Conservation (phyloP, 2,113 vertebrate species). For the Halichoeres trimaculatus region DNA sequence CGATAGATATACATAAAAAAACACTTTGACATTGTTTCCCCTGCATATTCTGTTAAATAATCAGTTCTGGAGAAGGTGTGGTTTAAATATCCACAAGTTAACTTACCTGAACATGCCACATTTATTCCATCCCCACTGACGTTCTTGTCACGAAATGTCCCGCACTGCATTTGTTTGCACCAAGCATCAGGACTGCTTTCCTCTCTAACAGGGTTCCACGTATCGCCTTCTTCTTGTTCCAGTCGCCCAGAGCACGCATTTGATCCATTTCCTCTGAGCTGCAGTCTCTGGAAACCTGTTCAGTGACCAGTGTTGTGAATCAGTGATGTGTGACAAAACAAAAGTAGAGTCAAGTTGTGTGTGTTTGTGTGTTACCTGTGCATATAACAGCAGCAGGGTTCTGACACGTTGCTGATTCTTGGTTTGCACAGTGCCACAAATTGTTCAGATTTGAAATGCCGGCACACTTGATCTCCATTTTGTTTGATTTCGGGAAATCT, state of each 20-base stretch:
- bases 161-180: slow-evolving; percentile 68
- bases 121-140: fast-evolving
- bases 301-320: not conserved
- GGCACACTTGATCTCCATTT: not conserved
- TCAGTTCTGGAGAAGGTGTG: not conserved
- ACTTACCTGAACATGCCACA: slow-evolving; percentile 75
- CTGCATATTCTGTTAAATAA: no score
- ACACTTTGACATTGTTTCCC: no score
- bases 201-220: fast-evolving
- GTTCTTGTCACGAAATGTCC: fast-evolving
- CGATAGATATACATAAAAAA: no score
- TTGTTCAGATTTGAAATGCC: fast-evolving
- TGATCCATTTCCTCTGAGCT: not conserved
- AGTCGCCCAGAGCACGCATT: slow-evolving; percentile 67
- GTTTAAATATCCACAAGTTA: fast-evolving
- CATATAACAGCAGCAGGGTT: slow-evolving; percentile 50
- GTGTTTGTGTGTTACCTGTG: slow-evolving; percentile 39
- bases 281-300: slow-evolving; percentile 50
- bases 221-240: fast-evolving
- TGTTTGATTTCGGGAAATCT: fast-evolving
- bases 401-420: fast-evolving
- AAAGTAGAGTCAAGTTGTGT: not conserved
- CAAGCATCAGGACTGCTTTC: fast-evolving
- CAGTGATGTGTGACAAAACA: not conserved
- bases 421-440: slow-evolving; percentile 69